Base-by-base conservation (phyloP, 2,113 vertebrate species). In the Micronycteris hirsuta region DNA sequence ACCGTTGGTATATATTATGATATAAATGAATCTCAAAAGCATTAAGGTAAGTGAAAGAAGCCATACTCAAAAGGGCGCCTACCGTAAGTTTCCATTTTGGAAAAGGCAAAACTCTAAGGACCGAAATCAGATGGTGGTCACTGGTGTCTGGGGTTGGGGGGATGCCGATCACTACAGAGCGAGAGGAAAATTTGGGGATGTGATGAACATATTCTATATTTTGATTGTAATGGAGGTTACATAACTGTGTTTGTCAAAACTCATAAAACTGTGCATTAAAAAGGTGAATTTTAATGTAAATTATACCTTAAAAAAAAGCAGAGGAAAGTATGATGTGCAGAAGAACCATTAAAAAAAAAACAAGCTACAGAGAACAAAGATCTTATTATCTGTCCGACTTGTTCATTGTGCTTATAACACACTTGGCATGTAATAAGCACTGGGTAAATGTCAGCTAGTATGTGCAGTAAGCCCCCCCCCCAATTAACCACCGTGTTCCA, bases 251-350 rank as follows among this genome's bases (percentile, higher is more conserved):
- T 45, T 52, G n/a, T 80, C 19, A 76, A 82, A 63, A 67, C 1
- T 92, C 82, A 70, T 11, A 85, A 65, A 93, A 63, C 28, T 49
- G 11, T 38, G 33, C 19, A 41, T 56, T 68, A 88, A 93, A 73
- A 33, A 56, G 26, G 15, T 65, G 49, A 95, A 90, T 93, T 91
- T 93, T 87, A 76, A 76, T 52, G 15, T 19, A 91, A 86, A 77
- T 38, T 81, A 73, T 63, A 41, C 19, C 17, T 76, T 0, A 38
- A 36, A 41, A 63, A 52, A 67, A 90, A 88, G 7, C 11, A 74
- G 45, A 80, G 47, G 85, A 58, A 68, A 58, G 22, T 63, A 73
- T 41, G 15, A 22, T 2, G 2, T 86, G 19, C 26, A 63, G 68
- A 86, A 71, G 20, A 78, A 77, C 28, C 31, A 86, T 45, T 28